phyloP scores from a whole-genome alignment of 2,797 vertebrate species.

The Anabacerthia variegaticeps region DNA sequence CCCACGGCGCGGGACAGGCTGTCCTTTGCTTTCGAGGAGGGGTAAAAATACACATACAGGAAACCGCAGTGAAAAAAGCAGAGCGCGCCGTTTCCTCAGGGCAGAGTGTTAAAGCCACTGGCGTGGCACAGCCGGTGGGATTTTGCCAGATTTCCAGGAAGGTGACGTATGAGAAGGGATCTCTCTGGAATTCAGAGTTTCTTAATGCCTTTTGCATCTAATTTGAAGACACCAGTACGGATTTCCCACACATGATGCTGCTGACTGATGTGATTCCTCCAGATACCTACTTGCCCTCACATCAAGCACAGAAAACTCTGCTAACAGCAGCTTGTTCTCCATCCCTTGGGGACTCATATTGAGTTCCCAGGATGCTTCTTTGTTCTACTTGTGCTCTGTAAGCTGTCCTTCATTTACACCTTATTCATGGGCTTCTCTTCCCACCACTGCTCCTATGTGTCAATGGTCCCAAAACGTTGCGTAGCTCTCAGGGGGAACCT shows the following conservation, averaged over 20 bases:
- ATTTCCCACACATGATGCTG: background rate
- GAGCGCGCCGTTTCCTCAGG: rapidly evolving
- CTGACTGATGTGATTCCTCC: background rate
- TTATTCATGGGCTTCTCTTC: background rate
- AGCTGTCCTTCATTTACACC: background rate
- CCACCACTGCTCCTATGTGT: too few species aligned
- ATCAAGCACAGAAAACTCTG: background rate
- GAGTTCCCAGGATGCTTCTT: background rate
- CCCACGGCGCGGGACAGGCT: background rate
- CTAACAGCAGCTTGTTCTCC: background rate
- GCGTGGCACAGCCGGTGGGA: rapidly evolving
- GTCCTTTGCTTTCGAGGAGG: rapidly evolving
- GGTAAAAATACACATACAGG: rapidly evolving
- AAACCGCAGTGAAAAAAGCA: rapidly evolving
- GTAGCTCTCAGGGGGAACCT: background rate
- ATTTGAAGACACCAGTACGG: background rate
- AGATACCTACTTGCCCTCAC: background rate
- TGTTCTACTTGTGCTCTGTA: background rate
- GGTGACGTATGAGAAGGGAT: background rate
- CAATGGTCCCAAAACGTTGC: rapidly evolving
- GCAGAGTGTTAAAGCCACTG: rapidly evolving
- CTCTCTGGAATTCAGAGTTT: background rate
- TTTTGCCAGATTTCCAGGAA: background rate
- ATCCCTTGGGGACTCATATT: rapidly evolving
- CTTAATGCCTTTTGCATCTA: background rate